Evolutionary conservation across 2,888 invertebrate species (phyloP).

Genomic region (Leptinotarsa rubiginosa): DNA sequence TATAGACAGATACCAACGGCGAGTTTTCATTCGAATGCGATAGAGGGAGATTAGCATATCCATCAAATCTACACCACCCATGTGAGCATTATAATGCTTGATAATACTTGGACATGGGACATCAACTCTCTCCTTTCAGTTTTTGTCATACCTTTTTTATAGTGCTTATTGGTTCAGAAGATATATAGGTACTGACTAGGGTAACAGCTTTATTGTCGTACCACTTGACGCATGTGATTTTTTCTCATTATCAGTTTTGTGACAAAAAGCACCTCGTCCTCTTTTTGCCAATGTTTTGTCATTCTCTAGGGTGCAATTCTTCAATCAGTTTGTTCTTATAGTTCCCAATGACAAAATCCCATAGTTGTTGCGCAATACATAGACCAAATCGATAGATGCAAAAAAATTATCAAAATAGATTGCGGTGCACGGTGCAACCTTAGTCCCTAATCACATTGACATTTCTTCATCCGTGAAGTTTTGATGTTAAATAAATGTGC

Average conservation of each 20-base stretch:
- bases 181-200: neutral
- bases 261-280: neutral
- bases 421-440: too few relatives aligned
- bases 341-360: too few relatives aligned
- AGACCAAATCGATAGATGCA: too few relatives aligned
- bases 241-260: neutral
- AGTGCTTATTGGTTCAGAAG: too few relatives aligned
- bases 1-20: neutral
- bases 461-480: neutral
- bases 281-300: conserved; percentile 1
- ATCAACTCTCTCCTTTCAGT: too few relatives aligned
- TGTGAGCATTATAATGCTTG: neutral
- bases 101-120: too few relatives aligned
- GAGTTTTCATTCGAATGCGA: too few relatives aligned
- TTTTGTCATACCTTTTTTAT: neutral
- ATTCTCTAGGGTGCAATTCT: too few relatives aligned
- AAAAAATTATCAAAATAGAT: neutral
- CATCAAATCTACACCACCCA: neutral
- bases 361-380: too few relatives aligned
- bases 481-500: neutral
- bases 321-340: too few relatives aligned
- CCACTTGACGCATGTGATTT: neutral
- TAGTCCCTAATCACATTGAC: too few relatives aligned
- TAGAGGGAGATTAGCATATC: neutral
- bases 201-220: neutral